Evolutionary conservation across 2,113 vertebrate species (phyloP), one percentile per base, ranked within the genome.

Genomic region (Lipotes vexillifer): DNA sequence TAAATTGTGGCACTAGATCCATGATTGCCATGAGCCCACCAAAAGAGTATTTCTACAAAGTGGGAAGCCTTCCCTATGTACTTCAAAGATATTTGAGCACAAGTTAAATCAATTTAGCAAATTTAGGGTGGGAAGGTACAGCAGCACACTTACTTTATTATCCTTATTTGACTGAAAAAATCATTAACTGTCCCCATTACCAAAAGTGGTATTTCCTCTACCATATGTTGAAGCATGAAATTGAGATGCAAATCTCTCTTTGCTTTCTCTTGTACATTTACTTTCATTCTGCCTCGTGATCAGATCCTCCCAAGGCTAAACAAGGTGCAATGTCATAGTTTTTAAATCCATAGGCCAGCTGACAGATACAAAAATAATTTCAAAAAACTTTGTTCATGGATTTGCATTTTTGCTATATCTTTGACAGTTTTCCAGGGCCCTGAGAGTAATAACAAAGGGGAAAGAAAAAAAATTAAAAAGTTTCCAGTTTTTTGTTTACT

Each of bases 321-420:
- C 49, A 25, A 96, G 38, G 10, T 77, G 33, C 6, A 84, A n/a
- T 41, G 38, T 23, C 49, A 38, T 18, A 86, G 59, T n/a, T 97
- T 94, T 97, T 95, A 95, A 96, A 68, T 8, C 46, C 57, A 88
- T 11, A 96, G 23, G 55, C 5, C 20, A 91, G 29, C 21, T 96
- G 81, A 90, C 41, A 3, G 59, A 95, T 78, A 75, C 88, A 97
- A 89, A 95, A 46, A 59, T n/a, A n/a, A 49, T 78, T 88, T 90
- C 20, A 94, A 88, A 83, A 88, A 59, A 0, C 74, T 96, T 98
- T 46, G 21, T 93, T 97, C 66, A 81, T 59, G 18, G 49, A 94
- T 97, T 98, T 77, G 46, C 55, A 38, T 8, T 57, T 57, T 25
- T 95, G 63, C 97, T 96, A 97, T 97, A 97, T 95, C 66, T 94